Conservation (phyloP, 1,140 invertebrate species). For the Cherax quadricarinatus region DNA sequence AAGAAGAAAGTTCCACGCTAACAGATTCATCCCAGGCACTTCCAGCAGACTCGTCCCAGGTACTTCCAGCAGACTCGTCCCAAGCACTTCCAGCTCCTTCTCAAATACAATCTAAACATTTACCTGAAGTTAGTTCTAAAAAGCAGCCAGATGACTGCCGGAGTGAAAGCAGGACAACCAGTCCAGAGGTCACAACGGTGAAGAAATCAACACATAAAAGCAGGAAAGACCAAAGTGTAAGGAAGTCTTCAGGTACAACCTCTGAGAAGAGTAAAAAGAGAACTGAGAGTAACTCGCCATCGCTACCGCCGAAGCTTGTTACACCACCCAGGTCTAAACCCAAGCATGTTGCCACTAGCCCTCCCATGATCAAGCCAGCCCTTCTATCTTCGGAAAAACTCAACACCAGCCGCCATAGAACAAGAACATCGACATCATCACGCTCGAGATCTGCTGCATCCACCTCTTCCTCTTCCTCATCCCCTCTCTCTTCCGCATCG, state of each 20-base stretch:
- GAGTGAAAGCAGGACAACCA: not conserved
- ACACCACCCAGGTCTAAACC: not conserved
- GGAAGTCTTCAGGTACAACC: not conserved
- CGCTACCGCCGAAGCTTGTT: not conserved
- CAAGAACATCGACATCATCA: conserved; percentile 1
- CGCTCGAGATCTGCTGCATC: not conserved
- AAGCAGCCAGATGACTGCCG: not conserved
- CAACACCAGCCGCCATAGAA: conserved; percentile 2
- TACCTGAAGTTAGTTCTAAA: not conserved
- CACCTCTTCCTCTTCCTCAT: not conserved
- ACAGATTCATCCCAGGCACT: not conserved
- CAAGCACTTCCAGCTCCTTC: not conserved
- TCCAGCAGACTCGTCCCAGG: not conserved
- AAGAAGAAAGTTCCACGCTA: not conserved
- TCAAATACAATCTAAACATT: not conserved
- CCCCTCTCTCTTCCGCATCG: conserved; percentile 45
- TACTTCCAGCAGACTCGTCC: not conserved
- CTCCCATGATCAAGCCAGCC: conserved; percentile 53
- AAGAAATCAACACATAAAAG: conserved; percentile 24
- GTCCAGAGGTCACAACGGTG: not conserved
- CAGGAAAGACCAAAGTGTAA: not conserved
- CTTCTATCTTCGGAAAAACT: conserved; percentile 50
- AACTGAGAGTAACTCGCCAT: conserved; percentile 33
- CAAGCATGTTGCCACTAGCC: conserved; percentile 12
- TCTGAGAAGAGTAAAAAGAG: conserved; percentile 37